Conservation (phyloP, 2,888 invertebrate genomes). For the Ferrisia virgata region DNA sequence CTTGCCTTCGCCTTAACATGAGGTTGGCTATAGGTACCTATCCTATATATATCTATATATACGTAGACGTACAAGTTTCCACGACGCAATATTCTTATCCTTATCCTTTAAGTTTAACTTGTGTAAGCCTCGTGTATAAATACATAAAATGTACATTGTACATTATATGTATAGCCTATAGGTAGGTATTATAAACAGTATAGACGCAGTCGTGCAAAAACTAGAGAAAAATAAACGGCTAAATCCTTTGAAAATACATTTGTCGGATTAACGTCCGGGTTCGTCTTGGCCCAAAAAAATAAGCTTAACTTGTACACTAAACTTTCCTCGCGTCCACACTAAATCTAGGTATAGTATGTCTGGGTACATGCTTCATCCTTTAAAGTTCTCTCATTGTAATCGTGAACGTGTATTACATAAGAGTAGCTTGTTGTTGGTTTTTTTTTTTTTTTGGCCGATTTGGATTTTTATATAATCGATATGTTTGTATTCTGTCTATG, state of each 20-base stretch:
- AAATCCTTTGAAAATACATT: constrained; percentile 10
- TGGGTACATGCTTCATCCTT: neutral
- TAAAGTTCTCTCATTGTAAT: neutral
- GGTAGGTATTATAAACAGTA: no score
- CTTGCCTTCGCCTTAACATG: neutral
- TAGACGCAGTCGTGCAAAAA: neutral
- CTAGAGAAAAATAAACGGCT: neutral
- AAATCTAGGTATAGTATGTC: no score
- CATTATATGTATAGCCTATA: no score
- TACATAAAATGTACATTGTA: no score
- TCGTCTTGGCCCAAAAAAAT: neutral
- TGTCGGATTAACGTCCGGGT: neutral
- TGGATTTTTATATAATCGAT: neutral
- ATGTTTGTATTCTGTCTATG: neutral
- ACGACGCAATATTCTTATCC: neutral
- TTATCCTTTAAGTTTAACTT: neutral
- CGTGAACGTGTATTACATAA: neutral
- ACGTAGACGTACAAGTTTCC: no score
- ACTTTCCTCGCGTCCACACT: neutral
- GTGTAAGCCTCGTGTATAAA: neutral
- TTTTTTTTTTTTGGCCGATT: neutral
- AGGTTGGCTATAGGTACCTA: no score
- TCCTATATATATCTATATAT: no score
- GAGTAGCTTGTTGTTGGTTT: neutral
- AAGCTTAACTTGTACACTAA: neutral